Evolutionary conservation across 2,888 invertebrate genomes (phyloP).

Genomic region (Morpho achilles): DNA sequence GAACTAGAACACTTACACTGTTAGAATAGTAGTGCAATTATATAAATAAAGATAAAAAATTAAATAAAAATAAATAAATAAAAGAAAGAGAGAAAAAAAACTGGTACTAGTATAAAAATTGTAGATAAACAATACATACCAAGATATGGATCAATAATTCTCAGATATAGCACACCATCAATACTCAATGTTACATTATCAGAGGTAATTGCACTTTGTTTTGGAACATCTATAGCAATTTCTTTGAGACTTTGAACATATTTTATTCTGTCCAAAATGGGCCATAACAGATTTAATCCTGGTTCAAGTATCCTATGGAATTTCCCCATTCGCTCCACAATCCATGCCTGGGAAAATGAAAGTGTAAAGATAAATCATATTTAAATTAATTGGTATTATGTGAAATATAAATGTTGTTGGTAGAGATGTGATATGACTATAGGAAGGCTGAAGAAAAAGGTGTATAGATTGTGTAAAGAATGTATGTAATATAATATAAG

Average conservation of each 20-base stretch:
- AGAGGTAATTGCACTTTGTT: constrained; percentile 98
- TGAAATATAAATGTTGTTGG: too few species aligned
- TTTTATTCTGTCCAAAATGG: constrained; percentile 94
- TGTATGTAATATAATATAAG: neutral
- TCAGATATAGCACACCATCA: constrained; percentile 97
- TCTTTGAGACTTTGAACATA: constrained; percentile 99
- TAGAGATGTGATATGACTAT: too few species aligned
- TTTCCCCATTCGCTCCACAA: constrained; percentile 99
- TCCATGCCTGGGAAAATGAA: constrained; percentile 87
- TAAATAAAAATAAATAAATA: too few species aligned
- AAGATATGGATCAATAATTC: constrained; percentile 95
- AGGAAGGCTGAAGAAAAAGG: neutral
- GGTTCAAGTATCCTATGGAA: constrained; percentile 96
- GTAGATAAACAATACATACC: constrained; percentile 57
- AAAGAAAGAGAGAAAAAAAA: too few species aligned
- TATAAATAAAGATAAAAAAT: too few species aligned
- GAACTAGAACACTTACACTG: too few species aligned
- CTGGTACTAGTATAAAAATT: neutral
- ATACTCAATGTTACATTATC: constrained; percentile 98
- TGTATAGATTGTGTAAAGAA: neutral
- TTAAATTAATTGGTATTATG: too few species aligned
- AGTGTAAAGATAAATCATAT: too few species aligned
- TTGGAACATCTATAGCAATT: constrained; percentile 99
- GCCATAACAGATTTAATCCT: constrained; percentile 94
- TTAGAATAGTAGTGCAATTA: too few species aligned